A percentile compares a stretch with the other conserved stretches of the same genome.
Conservation (phyloP, 2,797 vertebrate genomes). For the Sebastolobus alascanus region DNA sequence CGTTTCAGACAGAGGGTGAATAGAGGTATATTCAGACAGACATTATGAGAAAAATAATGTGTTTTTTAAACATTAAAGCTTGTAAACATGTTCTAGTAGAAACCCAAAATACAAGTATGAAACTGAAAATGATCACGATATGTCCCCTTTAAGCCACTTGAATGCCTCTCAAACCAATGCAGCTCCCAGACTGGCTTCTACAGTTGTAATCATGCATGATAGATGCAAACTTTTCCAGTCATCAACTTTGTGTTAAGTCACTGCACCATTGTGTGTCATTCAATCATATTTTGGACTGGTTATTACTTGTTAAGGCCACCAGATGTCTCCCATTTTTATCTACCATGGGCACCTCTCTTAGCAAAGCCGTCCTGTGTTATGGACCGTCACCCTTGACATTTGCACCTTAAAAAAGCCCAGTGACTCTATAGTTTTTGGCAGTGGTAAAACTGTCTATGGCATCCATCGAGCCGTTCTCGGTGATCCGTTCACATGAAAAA, state of each 20-base stretch:
- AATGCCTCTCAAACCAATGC: background rate
- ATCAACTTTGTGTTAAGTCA: slow-evolving; percentile 4
- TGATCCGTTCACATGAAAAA: slow-evolving; percentile 11
- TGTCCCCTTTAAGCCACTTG: background rate
- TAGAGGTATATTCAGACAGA: too few relatives aligned
- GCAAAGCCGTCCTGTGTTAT: background rate
- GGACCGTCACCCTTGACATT: slow-evolving; percentile 38
- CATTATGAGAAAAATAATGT: accelerated
- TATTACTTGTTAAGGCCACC: background rate
- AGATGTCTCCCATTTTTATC: slow-evolving; percentile 20
- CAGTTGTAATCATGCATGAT: background rate
- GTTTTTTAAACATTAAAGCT: too few relatives aligned
- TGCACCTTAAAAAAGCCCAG: background rate
- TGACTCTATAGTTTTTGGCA: slow-evolving; percentile 12
- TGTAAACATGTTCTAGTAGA: too few relatives aligned
- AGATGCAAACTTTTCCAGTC: background rate
- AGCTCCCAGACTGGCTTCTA: slow-evolving; percentile 3
- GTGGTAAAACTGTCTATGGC: background rate
- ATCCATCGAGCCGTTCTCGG: background rate
- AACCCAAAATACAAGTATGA: too few relatives aligned
- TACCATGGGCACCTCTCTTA: background rate
- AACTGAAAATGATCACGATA: too few relatives aligned
- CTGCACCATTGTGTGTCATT: background rate
- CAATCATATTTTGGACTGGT: background rate
- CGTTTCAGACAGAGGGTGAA: too few relatives aligned